These are phyloP conservation scores for Aethes cnicana DNA, from an alignment of 2,888 invertebrate genomes.

Conservation along the genomic window DNA sequence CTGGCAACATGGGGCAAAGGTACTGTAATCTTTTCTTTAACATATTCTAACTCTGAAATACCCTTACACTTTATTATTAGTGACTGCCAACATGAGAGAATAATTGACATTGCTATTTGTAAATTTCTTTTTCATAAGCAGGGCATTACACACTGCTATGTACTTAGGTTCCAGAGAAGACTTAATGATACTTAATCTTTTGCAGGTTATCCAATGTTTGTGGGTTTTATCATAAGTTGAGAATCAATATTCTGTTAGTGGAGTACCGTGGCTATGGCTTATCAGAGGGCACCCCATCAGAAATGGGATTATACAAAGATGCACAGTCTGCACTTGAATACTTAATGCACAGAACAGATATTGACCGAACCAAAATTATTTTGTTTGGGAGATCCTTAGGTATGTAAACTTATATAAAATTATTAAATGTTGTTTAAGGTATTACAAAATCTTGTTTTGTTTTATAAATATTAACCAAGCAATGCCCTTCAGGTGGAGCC, in stretches of 20 bases:
- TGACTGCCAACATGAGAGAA: too few species aligned
- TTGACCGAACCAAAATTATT: conserved; percentile 92
- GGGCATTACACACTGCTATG: too few species aligned
- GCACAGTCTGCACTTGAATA: conserved; percentile 94
- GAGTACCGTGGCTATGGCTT: conserved; percentile 97
- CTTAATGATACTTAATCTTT: not conserved
- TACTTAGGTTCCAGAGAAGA: too few species aligned
- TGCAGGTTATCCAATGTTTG: conserved; percentile 92
- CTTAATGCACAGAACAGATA: conserved; percentile 89
- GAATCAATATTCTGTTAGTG: conserved; percentile 94
- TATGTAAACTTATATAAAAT: too few species aligned
- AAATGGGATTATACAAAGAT: conserved; percentile 93
- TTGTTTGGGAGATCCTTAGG: conserved; percentile 95
- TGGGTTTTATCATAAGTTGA: conserved; percentile 90
- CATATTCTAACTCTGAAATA: too few species aligned
- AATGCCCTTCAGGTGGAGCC: conserved; percentile 93
- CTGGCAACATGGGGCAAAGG: conserved; percentile 98
- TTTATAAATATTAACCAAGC: too few species aligned
- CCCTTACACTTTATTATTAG: too few species aligned
- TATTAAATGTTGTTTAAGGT: too few species aligned
- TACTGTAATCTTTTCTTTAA: too few species aligned
- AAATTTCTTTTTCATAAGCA: too few species aligned
- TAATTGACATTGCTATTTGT: too few species aligned
- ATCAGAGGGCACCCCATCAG: conserved; percentile 93
- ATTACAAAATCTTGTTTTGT: too few species aligned